Conservation (phyloP, 2,113 vertebrate genomes). For the Etheostoma cragini region DNA sequence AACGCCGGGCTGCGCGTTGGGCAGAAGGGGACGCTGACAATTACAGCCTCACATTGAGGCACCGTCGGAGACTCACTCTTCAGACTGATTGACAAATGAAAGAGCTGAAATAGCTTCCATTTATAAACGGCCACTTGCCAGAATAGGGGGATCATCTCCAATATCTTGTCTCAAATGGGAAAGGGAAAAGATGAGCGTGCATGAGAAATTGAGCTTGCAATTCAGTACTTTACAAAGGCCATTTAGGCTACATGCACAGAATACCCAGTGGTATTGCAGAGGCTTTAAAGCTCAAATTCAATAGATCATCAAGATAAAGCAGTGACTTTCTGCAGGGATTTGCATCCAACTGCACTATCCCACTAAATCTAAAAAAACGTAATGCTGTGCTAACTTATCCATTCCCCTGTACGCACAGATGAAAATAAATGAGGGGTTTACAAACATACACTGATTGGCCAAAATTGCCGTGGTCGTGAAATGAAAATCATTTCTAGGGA, state of each 20-base stretch:
- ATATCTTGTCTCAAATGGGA: constrained; percentile 80
- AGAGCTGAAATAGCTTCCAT: constrained; percentile 78
- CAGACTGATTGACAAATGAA: constrained; percentile 85
- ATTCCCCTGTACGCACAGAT: constrained; percentile 18
- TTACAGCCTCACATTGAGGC: constrained; percentile 75
- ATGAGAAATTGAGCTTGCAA: constrained; percentile 74
- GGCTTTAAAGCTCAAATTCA: constrained; percentile 65
- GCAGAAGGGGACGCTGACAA: constrained; percentile 76
- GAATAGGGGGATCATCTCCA: constrained; percentile 77
- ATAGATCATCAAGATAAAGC: constrained; percentile 54
- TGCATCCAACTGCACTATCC: constrained; percentile 50
- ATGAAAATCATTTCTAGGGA: constrained; percentile 46
- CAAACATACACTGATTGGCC: constrained; percentile 32
- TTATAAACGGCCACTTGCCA: constrained; percentile 70
- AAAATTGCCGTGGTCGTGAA: constrained; percentile 38
- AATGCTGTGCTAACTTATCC: constrained; percentile 12
- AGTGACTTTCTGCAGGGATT: constrained; percentile 10
- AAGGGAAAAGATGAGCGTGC: constrained; percentile 66
- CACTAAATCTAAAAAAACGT: constrained; percentile 36
- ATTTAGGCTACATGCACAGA: constrained; percentile 64
- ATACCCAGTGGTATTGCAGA: constrained; percentile 60
- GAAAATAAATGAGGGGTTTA: constrained; percentile 9
- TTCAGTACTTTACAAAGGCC: constrained; percentile 75
- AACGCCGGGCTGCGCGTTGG: constrained; percentile 56
- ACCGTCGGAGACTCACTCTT: constrained; percentile 68